A percentile compares a stretch with the other conserved stretches of the same genome.
Conservation (phyloP, 1,140 invertebrate genomes). For the Drosophila kepulauana region DNA sequence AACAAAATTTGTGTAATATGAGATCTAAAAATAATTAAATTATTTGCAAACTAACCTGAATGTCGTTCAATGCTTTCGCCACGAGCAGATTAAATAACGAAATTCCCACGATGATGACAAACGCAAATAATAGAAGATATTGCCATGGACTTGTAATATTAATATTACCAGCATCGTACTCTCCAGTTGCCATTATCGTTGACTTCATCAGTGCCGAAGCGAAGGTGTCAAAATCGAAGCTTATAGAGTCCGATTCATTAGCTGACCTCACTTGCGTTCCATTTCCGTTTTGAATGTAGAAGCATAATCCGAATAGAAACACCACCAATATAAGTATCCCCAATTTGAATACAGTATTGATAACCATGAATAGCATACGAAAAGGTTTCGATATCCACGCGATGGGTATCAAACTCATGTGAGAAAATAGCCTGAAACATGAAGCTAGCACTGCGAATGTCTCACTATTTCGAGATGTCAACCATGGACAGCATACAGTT, state of each 20-base stretch:
- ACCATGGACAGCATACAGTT: neutral
- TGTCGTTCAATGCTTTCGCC: constrained; percentile 2
- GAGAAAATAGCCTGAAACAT: neutral
- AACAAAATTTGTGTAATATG: neutral
- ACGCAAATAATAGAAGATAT: neutral
- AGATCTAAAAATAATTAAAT: neutral
- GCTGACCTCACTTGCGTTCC: too few species aligned
- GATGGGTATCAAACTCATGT: neutral
- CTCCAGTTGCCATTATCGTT: constrained; percentile 5
- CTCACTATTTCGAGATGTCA: neutral
- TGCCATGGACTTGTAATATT: neutral
- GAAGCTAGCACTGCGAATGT: neutral
- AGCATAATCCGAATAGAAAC: constrained; percentile 4
- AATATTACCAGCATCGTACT: constrained; percentile 12
- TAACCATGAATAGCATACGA: neutral
- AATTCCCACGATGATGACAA: constrained; percentile 2
- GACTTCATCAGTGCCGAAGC: neutral
- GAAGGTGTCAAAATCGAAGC: neutral
- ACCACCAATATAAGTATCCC: neutral
- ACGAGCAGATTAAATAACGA: neutral
- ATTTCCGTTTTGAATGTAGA: neutral
- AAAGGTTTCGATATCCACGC: neutral
- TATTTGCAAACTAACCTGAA: constrained; percentile 8
- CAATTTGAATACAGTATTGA: neutral
- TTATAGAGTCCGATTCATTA: neutral